Conservation (phyloP, 2,888 invertebrate species). For the Cataglyphis altisquamis region DNA sequence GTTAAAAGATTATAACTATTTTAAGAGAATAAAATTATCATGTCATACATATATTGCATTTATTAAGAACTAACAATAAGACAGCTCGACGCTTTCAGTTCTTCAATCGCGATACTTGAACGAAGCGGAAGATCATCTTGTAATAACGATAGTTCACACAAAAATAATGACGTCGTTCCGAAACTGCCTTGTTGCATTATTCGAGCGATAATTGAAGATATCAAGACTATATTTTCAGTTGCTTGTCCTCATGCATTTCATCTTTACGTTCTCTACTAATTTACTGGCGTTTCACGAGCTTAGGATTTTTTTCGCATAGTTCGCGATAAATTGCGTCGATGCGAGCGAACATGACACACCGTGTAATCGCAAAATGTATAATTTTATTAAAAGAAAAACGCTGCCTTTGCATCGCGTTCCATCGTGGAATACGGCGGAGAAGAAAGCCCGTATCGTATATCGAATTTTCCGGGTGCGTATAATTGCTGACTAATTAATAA, state of each 20-base stretch:
- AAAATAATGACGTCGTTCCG: constrained; percentile 21
- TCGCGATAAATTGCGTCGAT: constrained; percentile 53
- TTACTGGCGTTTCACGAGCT: neutral
- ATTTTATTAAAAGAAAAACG: constrained; percentile 20
- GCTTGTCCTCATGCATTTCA: neutral
- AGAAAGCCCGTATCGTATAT: constrained; percentile 37
- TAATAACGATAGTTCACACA: neutral
- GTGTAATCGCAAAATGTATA: constrained; percentile 40
- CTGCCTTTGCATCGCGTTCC: neutral
- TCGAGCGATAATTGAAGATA: constrained; percentile 25
- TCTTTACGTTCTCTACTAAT: constrained; percentile 19
- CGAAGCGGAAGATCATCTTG: constrained; percentile 1
- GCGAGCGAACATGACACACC: constrained; percentile 28
- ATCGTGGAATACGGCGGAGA: neutral
- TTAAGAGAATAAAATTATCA: constrained; percentile 38
- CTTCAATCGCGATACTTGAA: neutral
- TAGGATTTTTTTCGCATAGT: neutral
- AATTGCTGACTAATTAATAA: constrained; percentile 53
- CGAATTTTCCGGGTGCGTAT: constrained; percentile 47
- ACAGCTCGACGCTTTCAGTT: constrained; percentile 20
- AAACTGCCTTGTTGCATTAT: constrained; percentile 27
- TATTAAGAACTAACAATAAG: neutral
- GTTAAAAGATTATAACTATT: constrained; percentile 4
- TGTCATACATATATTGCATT: constrained; percentile 12
- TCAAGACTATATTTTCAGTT: neutral